Base-by-base conservation (phyloP, 2,113 vertebrate genomes). In the Gasterosteus nipponicus region DNA sequence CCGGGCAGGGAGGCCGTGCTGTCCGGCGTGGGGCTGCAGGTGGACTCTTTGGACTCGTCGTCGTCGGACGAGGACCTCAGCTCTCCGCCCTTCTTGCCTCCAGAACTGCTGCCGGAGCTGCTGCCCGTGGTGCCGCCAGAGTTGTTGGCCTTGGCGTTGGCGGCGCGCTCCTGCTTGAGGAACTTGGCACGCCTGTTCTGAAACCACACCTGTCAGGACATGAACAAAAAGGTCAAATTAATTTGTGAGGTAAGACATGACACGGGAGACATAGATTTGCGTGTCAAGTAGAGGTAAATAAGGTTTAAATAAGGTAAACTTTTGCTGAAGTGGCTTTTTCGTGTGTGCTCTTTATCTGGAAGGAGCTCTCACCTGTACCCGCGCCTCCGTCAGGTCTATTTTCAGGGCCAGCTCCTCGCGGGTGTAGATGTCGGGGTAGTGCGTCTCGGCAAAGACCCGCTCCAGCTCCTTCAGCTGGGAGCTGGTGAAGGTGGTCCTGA, bases 171-270 rank as follows among this genome's bases (percentile, higher is more conserved):
- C 88, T 98, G 97, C 82, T 98, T 98, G 16, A 97, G 97, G 69
- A 98, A 98, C 80, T 98, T 98, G 81, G 97, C 97, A 2, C 97
- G 94, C 51, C 97, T 94, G 93, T 98, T 98, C 94, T 98, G 97
- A 93, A 98, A 98, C 97, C 97, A 98, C 26, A 98, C 97, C 97
- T 98, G 93, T 22, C n/a, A 47, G 10, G 44, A 81, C 22, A 58
- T 41, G 78, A 5, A 82, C 41, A 79, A 1, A 26, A 38, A 72
- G 63, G 42, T 54, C 14, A 5, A 1, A 14, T 60, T 2, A n/a
- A 54, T 6, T 10, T 53, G 7, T 4, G 10, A 54, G 53, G 12
- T 14, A 2, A 53, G 46, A 22, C 5, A 41, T n/a, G 2, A 3
- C 39, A 38, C 14, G 14, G 16, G 26, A 31, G 2, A 38, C 8